Evolutionary conservation across 2,113 vertebrate species (phyloP), one percentile per base, ranked within the genome.

Genomic region (Pagrus major): DNA sequence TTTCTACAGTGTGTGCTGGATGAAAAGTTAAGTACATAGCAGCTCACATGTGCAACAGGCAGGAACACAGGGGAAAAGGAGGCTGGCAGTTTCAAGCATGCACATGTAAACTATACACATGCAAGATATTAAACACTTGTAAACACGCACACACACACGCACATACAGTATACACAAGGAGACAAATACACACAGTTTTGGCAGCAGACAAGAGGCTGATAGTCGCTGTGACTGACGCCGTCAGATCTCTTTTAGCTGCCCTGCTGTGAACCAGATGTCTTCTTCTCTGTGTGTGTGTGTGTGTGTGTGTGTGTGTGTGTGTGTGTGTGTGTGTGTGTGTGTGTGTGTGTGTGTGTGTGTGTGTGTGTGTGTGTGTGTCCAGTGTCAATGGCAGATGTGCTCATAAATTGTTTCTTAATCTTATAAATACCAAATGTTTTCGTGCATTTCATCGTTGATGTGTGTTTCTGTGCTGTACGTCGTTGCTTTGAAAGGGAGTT

Each of bases 191-290:
- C 63, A 59, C 18, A 47, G 16, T 66, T 55, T 68, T 66, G 71
- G 58, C 63, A 71, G 47, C 5, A 44, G 33, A 79, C 27, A 9
- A 49, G 37, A 78, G 52, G 42, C 64, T 54, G 25, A 29, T 58
- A 49, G 23, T 29, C 6, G 6, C 27, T 35, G 16, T 76, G 60
- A 71, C 61, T 67, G 71, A 70, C 21, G n/a, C 33, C 39, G 64
- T 75, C 59, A 64, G 55, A 63, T 63, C 55, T 66, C 55, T 71
- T 81, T 60, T 3, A 64, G 49, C 29, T 29, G 15, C 2, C 59
- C 67, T 65, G 42, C 71, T 81, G 83, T 16, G 56, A 46, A 58
- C 72, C 86, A 88, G 84, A 83, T 86, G 63, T 78, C 52, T 61
- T 59, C 20, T 31, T 71, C 4, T 80, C 5, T 63, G 12, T 51